Conservation (phyloP, 2,113 vertebrate genomes). For the Laticauda laticaudata region DNA sequence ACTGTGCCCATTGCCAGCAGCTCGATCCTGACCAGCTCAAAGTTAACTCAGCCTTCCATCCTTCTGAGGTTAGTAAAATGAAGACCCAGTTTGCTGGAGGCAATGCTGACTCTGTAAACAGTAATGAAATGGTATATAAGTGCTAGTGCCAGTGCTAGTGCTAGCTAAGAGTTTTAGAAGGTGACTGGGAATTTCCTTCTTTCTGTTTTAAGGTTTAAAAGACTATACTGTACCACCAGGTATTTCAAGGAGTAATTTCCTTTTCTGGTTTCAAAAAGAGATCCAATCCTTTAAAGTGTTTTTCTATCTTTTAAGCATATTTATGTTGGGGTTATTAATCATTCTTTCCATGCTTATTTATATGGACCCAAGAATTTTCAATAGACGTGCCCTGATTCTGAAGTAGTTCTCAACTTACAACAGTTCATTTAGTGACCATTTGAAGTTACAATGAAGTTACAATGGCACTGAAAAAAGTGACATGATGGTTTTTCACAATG, state of each 20-base stretch:
- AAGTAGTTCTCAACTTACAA: not conserved
- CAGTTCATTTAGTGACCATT: not conserved
- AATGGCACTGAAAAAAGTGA: not conserved
- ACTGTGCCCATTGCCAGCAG: too few species aligned
- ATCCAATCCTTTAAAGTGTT: not conserved
- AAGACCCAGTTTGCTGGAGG: too few species aligned
- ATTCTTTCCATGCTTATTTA: not conserved
- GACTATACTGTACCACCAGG: not conserved
- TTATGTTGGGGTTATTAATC: not conserved
- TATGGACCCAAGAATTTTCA: not conserved
- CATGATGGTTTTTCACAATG: not conserved
- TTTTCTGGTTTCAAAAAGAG: not conserved
- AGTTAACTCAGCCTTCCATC: too few species aligned
- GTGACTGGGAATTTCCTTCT: not conserved
- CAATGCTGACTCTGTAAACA: too few species aligned
- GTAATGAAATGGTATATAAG: too few species aligned
- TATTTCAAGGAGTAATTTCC: not conserved
- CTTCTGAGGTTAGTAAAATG: too few species aligned
- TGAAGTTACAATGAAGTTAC: not conserved
- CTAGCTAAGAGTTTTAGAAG: too few species aligned
- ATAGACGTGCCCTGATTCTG: not conserved
- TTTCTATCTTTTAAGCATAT: not conserved
- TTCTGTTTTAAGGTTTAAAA: not conserved
- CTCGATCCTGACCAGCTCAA: too few species aligned
- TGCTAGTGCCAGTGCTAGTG: too few species aligned